phyloP scores from a whole-genome alignment of 2,888 invertebrate species.

The Plemyria rubiginata region DNA sequence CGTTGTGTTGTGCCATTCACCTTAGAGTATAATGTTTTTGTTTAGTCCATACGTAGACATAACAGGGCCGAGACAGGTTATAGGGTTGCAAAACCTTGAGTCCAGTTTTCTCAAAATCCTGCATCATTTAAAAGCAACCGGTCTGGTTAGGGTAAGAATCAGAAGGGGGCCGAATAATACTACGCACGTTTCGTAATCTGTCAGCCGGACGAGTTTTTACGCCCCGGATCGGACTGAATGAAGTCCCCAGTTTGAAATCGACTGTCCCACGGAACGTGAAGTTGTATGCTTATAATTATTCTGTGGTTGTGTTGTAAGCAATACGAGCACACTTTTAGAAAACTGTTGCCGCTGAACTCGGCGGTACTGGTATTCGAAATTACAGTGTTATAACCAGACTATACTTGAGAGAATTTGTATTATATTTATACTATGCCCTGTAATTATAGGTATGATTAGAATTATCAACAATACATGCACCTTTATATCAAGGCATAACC shows the following conservation, averaged over 20 bases:
- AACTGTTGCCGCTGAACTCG: too few species aligned
- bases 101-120: neutral
- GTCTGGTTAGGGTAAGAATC: conserved; percentile 10
- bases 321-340: conserved; percentile 5
- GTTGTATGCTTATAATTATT: neutral
- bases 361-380: conserved; percentile 2
- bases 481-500: conserved; percentile 4
- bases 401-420: neutral
- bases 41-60: conserved; percentile 9
- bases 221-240: conserved; percentile 19
- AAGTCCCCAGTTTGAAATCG: conserved; percentile 7
- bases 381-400: neutral
- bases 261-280: conserved; percentile 20
- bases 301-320: neutral
- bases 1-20: conserved; percentile 27
- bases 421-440: neutral
- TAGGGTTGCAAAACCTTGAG: neutral
- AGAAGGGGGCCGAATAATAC: conserved; percentile 8
- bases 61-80: neutral
- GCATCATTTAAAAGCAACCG: neutral
- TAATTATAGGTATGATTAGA: neutral
- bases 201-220: conserved; percentile 16
- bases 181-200: neutral
- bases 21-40: conserved; percentile 13
- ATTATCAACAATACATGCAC: conserved; percentile 2